Percentiles rank a stretch among this genome's conserved stretches.
These are phyloP conservation scores for Lucinisca nassula DNA, from an alignment of 2,888 invertebrate species.

Conservation along the genomic window DNA sequence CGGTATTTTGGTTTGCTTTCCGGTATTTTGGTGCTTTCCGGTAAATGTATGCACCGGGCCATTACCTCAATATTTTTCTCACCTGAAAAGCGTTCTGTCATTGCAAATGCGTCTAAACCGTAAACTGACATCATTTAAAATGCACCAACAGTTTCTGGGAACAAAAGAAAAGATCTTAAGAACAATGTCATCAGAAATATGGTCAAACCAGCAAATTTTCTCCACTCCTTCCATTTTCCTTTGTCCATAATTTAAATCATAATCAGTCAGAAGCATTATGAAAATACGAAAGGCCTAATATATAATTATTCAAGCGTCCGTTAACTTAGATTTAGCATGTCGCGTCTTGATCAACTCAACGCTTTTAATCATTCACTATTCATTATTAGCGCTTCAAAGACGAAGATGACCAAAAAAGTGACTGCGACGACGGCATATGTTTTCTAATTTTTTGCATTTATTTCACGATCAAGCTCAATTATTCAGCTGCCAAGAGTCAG, in stretches of 20 bases:
- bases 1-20: no score
- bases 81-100: constrained; percentile 66
- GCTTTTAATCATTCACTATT: neutral
- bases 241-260: constrained; percentile 16
- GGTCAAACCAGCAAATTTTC: constrained; percentile 53
- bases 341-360: neutral
- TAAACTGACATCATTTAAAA: constrained; percentile 68
- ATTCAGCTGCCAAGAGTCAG: no score
- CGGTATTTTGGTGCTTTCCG: no score
- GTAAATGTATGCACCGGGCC: no score
- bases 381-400: neutral
- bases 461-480: no score
- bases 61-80: neutral
- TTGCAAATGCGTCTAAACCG: constrained; percentile 75
- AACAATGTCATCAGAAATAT: constrained; percentile 79
- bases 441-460: neutral
- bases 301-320: constrained; percentile 14
- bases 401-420: neutral
- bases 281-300: no score
- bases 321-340: neutral
- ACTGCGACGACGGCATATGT: neutral
- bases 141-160: constrained; percentile 66
- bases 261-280: constrained; percentile 14
- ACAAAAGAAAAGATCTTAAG: constrained; percentile 77
- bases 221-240: constrained; percentile 45